Base-by-base conservation (phyloP, 2,888 invertebrate genomes). In the Trachelus iudaicus region DNA sequence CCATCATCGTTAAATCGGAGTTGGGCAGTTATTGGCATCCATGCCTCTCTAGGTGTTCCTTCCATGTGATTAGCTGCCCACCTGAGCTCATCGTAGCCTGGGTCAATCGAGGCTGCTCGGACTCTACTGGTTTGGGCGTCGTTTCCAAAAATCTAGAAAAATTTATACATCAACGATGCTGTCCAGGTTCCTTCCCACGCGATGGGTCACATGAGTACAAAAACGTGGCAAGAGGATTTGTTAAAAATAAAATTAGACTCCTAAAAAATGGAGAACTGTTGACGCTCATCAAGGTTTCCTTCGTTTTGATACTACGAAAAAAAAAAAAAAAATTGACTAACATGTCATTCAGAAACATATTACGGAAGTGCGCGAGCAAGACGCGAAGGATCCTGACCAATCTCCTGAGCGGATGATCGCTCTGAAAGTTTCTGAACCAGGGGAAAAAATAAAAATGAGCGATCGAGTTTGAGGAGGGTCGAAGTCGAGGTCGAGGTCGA, bases 301-400 rank as follows among this genome's bases (percentile, higher is more conserved):
- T 56, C 23, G 6, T 56, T 23, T 56, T 56, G 56, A 3, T 56
- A 23, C 23, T 40, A 23, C 9, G 23, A 15, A 40, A 56, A 56
- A 23, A 9, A 23, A 23, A n/a, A n/a, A n/a, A n/a, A n/a, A n/a
- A n/a, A n/a, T n/a, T n/a, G n/a, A n/a, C 56, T 23, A 56, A 56
- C 23, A 88, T 89, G 88, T 88, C 89, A 73, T 89, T 89, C 77
- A 86, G 86, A 69, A 81, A 83, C 56, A 88, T 89, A 73, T 77
- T 89, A 77, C 85, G 86, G 75, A 87, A 87, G 86, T 89, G 89
- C 79, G 83, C 87, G 73, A 82, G 83, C 69, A 89, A 89, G 79
- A 88, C 89, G 4, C 84, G 86, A 30, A 84, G 82, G 76, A 84
- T 89, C 30, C 85, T 89, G 40, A 75, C 68, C 68, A 75, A 78